Base-by-base conservation (phyloP, 2,797 vertebrate genomes). In the Crocodylus rhombifer region DNA sequence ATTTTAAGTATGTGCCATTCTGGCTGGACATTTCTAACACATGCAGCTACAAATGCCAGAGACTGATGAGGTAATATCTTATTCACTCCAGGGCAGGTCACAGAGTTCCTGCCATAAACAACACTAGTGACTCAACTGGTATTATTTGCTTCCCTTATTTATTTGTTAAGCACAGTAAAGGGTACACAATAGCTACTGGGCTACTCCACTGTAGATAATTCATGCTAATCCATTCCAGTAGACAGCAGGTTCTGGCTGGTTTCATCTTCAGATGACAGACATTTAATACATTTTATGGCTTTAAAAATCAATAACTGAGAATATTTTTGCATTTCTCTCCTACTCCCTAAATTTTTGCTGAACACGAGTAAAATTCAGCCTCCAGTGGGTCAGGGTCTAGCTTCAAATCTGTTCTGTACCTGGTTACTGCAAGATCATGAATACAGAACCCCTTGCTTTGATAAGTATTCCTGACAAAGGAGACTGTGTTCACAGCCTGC, bases 201-300 rank as follows among this genome's bases (percentile, higher is more conserved):
- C 21, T n/a, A 75, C 94, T 91, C 93, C 89, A 92, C 95, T 89
- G 97, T 94, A 94, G 97, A 98, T 98, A 95, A 98, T 97, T 97
- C 96, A 98, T 96, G 89, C 67, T 84, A 95, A 96, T 95, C 42
- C 95, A 96, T 96, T 92, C 91, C 56, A 83, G 16, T 61, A 94
- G 93, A 96, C 90, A 67, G 88, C 80, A 93, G 8, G 86, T 87
- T 93, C 86, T 95, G 94, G 84, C 89, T 64, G 76, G 21, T 23
- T 92, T 88, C 73, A 77, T 56, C 30, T 69, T 14, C 51, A 77
- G 33, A 79, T 61, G 60, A 82, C 86, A 87, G 28, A 80, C 6
- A 86, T 33, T 83, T 63, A 51, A 23, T 84, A 42, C 4, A 17
- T 61, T 51, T 28, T 65, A 88, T 90, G 88, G 36, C 60, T 92